Evolutionary conservation across 2,113 vertebrate species (phyloP).

Genomic region (Macrotus californicus): DNA sequence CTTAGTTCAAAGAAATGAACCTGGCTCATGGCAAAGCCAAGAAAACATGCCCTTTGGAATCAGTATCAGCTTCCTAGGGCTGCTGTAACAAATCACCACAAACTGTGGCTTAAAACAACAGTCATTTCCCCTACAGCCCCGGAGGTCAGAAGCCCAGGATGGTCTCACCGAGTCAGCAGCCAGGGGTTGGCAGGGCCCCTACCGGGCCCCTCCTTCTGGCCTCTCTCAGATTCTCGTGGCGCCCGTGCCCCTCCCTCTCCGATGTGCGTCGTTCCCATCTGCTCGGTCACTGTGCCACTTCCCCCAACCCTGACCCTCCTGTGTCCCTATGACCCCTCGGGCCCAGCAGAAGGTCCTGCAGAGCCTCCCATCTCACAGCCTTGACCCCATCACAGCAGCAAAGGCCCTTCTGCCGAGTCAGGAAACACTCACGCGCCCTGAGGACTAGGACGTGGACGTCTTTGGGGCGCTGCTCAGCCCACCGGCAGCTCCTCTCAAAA

Average conservation of each 20-base stretch:
- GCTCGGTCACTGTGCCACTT: not conserved
- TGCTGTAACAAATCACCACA: not conserved
- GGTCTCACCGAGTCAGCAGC: not conserved
- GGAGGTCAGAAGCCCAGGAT: not conserved
- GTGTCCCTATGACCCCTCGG: not conserved
- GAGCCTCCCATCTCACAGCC: not conserved
- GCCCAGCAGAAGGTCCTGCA: not conserved
- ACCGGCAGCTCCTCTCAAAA: not conserved
- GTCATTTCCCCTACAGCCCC: not conserved
- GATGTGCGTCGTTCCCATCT: accelerated
- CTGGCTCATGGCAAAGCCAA: not conserved
- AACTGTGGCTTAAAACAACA: not conserved
- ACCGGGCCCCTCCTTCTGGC: not conserved
- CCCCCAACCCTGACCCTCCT: not conserved
- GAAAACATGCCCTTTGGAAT: conserved; percentile 35
- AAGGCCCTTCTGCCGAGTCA: not conserved
- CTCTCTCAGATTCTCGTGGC: accelerated
- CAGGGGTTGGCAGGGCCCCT: not conserved
- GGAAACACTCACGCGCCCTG: too few species aligned
- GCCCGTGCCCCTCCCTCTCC: not conserved
- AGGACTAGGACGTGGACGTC: accelerated
- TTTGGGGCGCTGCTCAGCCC: not conserved
- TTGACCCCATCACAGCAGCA: not conserved
- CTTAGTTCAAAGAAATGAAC: not conserved
- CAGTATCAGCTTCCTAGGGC: not conserved